Base-by-base conservation (phyloP, 2,113 vertebrate species). In the Hippoglossus stenolepis region DNA sequence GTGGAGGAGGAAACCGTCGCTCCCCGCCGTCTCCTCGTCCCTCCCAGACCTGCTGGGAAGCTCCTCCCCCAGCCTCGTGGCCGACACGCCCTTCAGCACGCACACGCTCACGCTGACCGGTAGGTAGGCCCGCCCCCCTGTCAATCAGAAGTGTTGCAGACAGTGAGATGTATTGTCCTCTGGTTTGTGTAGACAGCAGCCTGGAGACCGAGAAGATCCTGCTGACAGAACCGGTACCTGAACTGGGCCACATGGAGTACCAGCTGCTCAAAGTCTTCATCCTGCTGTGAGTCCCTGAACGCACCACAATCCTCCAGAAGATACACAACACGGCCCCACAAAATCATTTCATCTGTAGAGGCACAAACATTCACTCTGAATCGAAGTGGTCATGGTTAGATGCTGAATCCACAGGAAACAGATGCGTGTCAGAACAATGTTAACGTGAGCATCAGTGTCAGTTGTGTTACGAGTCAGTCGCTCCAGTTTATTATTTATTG, bases 1-100 rank as follows among this genome's bases (percentile, higher is more conserved):
- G 77, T 98, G 96, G 97, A 90, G 96, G 85, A 96, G 96, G 89
- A 96, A 96, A 83, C 93, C 95, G 2, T 95, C 96, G 0, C 93
- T 95, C 0, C 70, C 91, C 0, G 90, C 94, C 0, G 85, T 90
- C 38, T 90, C 90, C 23, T 89, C 89, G 0, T 92, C 90, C 0
- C 87, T 90, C 31, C 90, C 91, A 0, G 96, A 96, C 43, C 89
- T 97, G 82, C 92, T 96, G 84, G 94, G 91, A 40, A 83, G 91
- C 40, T 95, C 96, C 0, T 51, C 94, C 82, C 94, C 94, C 88
- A 87, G 92, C 87, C 92, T 96, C 80, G 92, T 89, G 0, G 1
- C 94, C 1, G 89, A 83, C 38, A 26, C 77, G 0, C 43, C 91
- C 43, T 91, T 89, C 83, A 85, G 65, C 72, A 28, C 77, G 0